Evolutionary conservation across 2,797 vertebrate genomes (phyloP).

Genomic region (Notolabrus celidotus): DNA sequence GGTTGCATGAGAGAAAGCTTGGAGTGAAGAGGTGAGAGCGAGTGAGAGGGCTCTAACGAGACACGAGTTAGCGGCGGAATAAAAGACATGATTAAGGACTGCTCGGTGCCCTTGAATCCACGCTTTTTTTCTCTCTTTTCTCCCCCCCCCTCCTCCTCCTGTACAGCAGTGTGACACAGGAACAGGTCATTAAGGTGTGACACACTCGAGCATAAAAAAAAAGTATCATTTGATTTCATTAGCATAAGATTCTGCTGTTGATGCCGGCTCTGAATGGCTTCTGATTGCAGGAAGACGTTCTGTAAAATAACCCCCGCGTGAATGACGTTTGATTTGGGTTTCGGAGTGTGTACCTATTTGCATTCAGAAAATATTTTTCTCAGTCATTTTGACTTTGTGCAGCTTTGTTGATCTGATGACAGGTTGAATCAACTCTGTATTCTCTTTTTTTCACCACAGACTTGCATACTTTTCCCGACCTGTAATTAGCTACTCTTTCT

Average conservation of each 20-base stretch:
- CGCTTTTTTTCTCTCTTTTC: constrained; percentile 1
- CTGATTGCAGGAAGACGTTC: constrained; percentile 67
- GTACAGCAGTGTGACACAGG: constrained; percentile 1
- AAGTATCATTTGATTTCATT: constrained; percentile 64
- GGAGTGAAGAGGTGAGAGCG: constrained; percentile 40
- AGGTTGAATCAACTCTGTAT: constrained; percentile 9
- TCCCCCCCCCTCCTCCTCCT: no score
- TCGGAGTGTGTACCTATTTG: constrained; percentile 42
- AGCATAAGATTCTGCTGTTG: constrained; percentile 49
- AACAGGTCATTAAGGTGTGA: constrained; percentile 54
- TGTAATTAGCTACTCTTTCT: constrained; percentile 55
- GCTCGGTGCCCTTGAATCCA: constrained; percentile 12
- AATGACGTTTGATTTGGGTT: constrained; percentile 71
- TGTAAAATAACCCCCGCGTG: constrained; percentile 30
- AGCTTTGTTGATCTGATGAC: constrained; percentile 51
- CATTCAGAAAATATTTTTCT: constrained; percentile 66
- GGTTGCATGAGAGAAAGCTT: constrained; percentile 5
- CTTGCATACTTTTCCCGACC: constrained; percentile 22
- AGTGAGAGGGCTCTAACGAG: constrained; percentile 36
- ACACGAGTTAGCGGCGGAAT: constrained; percentile 28
- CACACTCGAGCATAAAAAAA: constrained; percentile 44
- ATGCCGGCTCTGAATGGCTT: constrained; percentile 62
- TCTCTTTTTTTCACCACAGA: neutral
- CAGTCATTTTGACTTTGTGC: constrained; percentile 30
- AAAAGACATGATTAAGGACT: constrained; percentile 7